Base-by-base conservation (phyloP, 1,140 invertebrate genomes). In the Coenobita brevimanus region DNA sequence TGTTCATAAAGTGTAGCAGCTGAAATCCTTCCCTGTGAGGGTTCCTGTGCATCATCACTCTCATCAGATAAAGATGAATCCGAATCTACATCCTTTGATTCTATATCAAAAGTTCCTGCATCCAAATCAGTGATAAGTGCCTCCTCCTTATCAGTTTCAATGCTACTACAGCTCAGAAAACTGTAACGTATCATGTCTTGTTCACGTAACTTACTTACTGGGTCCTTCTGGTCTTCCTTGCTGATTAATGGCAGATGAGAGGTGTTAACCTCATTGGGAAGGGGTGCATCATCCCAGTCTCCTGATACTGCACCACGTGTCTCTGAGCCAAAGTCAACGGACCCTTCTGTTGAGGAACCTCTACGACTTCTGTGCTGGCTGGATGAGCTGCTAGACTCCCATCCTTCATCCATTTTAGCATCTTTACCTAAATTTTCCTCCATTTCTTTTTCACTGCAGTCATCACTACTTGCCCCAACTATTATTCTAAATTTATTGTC, bases 301-400 rank as follows among this genome's bases (percentile, higher is more conserved):
- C 89, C 87, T 24, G 89, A 90, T 17, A 79, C 64, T 0, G 84
- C 60, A n/a, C 67, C 69, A 46, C 76, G 62, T 41, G 67, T 76
- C 57, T 90, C 89, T 24, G 75, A 84, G 17, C 89, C 89, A 78
- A 90, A 90, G 60, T 90, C 89, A 60, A 90, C 57, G n/a, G 89
- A 90, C 3, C 89, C 89, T 57, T 90, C 89, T 3, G 89, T 67
- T n/a, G 79, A 87, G 21, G 85, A 87, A 21, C 41, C 85, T 50
- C 64, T 80, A 33, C 54, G 79, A 71, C 85, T 87, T 41, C 62
- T 33, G 15, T 50, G 41, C 54, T 24, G 73, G 71, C 84, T 83
- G 3, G 89, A 90, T 1, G 86, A 88, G 21, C 78, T 85, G 36
- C 76, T 81, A 15, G 46, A 73, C 73, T 83, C 81, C 67, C 67